phyloP scores from a whole-genome alignment of 2,888 invertebrate genomes.

The Pandemis cinnamomeana region DNA sequence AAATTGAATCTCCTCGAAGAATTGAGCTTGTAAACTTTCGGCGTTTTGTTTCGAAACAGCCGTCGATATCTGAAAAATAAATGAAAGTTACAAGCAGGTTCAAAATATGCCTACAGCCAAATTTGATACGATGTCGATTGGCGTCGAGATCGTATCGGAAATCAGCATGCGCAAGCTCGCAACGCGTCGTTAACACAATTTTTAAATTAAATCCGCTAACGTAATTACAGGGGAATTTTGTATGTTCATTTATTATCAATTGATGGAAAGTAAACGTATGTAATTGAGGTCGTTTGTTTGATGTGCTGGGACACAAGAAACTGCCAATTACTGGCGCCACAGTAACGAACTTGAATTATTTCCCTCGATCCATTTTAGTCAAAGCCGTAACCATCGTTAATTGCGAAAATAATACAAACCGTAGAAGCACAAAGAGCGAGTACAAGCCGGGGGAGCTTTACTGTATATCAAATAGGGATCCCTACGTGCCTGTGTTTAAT shows the following conservation, averaged over 20 bases:
- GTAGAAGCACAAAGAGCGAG: slow-evolving; percentile 28
- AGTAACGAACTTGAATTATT: slow-evolving; percentile 69
- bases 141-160: slow-evolving; percentile 7
- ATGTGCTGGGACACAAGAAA: slow-evolving; percentile 58
- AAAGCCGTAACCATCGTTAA: slow-evolving; percentile 59
- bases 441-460: slow-evolving; percentile 1
- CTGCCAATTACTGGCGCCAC: slow-evolving; percentile 63
- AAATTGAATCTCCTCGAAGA: slow-evolving; percentile 22
- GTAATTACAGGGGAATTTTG: slow-evolving; percentile 48
- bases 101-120: background rate
- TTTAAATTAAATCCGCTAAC: slow-evolving; percentile 41
- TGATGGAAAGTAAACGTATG: slow-evolving; percentile 63
- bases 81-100: background rate
- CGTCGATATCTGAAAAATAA: slow-evolving; percentile 28
- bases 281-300: slow-evolving; percentile 63
- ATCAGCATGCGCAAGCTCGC: background rate
- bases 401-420: slow-evolving; percentile 51
- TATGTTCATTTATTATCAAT: slow-evolving; percentile 58
- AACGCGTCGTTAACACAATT: background rate
- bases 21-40: slow-evolving; percentile 34
- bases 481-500: slow-evolving; percentile 5
- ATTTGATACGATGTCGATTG: background rate
- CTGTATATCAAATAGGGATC: slow-evolving; percentile 4
- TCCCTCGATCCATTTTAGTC: slow-evolving; percentile 60
- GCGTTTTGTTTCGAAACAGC: slow-evolving; percentile 30